phyloP scores from a whole-genome alignment of 2,888 invertebrate genomes.

The Oligia fasciuncula region DNA sequence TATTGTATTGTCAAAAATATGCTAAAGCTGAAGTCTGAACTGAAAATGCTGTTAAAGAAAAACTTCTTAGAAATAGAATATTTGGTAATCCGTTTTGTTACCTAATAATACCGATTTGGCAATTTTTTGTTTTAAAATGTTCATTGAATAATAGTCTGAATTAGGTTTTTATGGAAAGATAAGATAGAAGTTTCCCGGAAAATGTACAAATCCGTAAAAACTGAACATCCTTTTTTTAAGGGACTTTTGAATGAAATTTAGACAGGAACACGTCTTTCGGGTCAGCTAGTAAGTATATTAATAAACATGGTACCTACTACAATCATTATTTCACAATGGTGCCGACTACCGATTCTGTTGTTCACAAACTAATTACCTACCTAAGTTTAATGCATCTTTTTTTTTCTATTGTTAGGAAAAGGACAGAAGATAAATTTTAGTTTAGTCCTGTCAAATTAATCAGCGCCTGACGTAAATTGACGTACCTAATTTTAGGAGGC shows the following conservation, averaged over 20 bases:
- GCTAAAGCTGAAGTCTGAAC: too few species aligned
- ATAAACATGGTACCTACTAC: background rate
- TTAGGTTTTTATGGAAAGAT: background rate
- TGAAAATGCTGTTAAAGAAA: background rate
- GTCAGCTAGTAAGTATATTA: background rate
- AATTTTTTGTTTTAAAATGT: background rate
- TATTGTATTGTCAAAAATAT: too few species aligned
- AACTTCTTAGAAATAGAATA: background rate
- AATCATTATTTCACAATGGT: slow-evolving; percentile 5
- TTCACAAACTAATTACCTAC: too few species aligned
- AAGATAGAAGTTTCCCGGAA: too few species aligned
- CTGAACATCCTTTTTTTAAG: background rate
- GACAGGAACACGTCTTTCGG: background rate
- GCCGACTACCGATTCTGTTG: too few species aligned
- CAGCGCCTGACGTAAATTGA: too few species aligned
- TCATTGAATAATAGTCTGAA: background rate
- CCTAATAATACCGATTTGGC: too few species aligned
- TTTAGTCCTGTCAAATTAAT: too few species aligned
- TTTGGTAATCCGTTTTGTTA: background rate
- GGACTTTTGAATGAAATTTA: background rate
- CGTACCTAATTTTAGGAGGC: too few species aligned
- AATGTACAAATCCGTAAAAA: background rate
- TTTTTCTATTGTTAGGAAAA: too few species aligned
- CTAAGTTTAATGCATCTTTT: too few species aligned
- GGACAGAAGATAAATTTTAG: too few species aligned